phyloP scores from a whole-genome alignment of 2,113 vertebrate genomes.

The Garra rufa region DNA sequence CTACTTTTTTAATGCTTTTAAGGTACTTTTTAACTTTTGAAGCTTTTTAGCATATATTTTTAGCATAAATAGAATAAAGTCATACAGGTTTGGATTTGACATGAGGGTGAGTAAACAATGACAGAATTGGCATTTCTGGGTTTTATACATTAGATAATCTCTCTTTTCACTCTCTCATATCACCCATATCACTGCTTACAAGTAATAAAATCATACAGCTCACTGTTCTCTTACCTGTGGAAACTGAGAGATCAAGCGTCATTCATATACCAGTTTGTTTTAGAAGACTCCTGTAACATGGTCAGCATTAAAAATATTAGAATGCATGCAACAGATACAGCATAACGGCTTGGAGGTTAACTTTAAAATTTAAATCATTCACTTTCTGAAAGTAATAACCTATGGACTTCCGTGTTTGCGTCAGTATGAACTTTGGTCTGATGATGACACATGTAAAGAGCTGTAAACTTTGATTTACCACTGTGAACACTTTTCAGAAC shows the following conservation, averaged over 20 bases:
- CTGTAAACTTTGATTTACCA: constrained; percentile 28
- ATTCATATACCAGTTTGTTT: not conserved
- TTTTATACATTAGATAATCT: not conserved
- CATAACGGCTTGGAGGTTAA: constrained; percentile 11
- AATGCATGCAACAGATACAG: not conserved
- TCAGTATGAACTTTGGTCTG: constrained; percentile 65
- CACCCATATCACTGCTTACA: not conserved
- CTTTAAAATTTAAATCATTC: constrained; percentile 25
- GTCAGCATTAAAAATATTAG: not conserved
- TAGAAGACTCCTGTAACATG: not conserved
- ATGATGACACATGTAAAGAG: constrained; percentile 57
- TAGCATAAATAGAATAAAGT: no score
- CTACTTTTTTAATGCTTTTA: not conserved
- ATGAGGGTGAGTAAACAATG: not conserved
- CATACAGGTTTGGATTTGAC: not conserved
- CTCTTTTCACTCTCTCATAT: not conserved
- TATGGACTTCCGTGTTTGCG: constrained; percentile 62
- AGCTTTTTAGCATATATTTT: no score
- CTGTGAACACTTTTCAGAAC: constrained; percentile 26
- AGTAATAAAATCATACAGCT: not conserved
- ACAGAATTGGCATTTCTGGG: not conserved
- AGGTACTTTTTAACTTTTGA: not conserved
- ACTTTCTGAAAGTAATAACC: constrained; percentile 30
- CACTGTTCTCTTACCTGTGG: constrained; percentile 22
- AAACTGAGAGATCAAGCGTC: not conserved